phyloP scores from a whole-genome alignment of 2,113 vertebrate species.

The Channa maculata region DNA sequence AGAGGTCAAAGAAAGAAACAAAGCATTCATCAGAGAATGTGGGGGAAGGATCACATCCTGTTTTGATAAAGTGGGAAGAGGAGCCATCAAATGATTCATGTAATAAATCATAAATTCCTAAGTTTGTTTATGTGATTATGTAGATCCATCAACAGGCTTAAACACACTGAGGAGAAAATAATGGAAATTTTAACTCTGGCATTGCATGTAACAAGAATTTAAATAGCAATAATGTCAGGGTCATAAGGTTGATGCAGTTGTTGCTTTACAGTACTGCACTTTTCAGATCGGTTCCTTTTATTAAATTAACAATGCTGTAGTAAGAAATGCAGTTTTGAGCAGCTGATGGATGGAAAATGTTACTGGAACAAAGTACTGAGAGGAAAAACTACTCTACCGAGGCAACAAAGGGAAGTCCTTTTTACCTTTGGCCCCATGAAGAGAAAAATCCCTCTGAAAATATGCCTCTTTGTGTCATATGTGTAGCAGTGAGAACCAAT shows the following conservation, averaged over 20 bases:
- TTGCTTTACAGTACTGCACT: not conserved
- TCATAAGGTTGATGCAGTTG: not conserved
- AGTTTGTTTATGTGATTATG: conserved; percentile 18
- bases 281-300: conserved; percentile 1
- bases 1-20: conserved; percentile 47
- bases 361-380: not conserved
- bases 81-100: conserved; percentile 51
- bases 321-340: not conserved
- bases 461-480: conserved; percentile 26
- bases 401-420: conserved; percentile 38
- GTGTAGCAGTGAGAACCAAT: conserved; percentile 68
- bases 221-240: too few species aligned
- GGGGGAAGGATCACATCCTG: conserved; percentile 27
- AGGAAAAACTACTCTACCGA: conserved; percentile 21
- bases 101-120: not conserved
- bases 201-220: conserved; percentile 9
- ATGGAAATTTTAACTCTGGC: too few species aligned
- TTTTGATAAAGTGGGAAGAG: conserved; percentile 9
- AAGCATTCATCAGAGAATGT: conserved; percentile 47
- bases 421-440: conserved; percentile 51
- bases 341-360: conserved; percentile 4
- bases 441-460: conserved; percentile 34
- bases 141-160: conserved; percentile 13
- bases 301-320: not conserved
- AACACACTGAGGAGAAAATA: not conserved